phyloP scores from a whole-genome alignment of 1,140 invertebrate genomes.

The Pachyrhynchus sulphureomaculatus region DNA sequence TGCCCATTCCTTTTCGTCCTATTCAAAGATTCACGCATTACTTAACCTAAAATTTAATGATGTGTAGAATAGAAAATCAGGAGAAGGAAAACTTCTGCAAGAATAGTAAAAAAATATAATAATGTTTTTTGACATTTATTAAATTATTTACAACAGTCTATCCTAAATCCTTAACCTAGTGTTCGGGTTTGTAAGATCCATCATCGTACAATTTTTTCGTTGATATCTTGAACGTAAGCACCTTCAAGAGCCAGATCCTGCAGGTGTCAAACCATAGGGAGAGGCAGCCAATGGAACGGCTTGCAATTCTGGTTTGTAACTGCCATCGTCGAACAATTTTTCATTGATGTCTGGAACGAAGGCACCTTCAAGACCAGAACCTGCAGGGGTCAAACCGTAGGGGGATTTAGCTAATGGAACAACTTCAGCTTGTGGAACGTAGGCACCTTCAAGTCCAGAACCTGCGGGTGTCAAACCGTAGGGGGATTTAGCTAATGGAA shows the following conservation, averaged over 20 bases:
- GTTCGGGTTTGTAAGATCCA: slow-evolving; percentile 43
- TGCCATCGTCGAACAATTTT: not conserved
- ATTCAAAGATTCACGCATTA: too few species aligned
- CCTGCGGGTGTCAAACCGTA: too few species aligned
- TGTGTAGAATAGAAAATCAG: too few species aligned
- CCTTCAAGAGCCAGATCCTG: slow-evolving; percentile 41
- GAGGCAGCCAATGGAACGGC: slow-evolving; percentile 33
- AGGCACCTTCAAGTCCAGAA: too few species aligned
- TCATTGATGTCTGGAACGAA: slow-evolving; percentile 29
- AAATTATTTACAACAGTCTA: slow-evolving; percentile 23
- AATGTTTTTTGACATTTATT: not conserved
- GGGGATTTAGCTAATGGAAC: too few species aligned
- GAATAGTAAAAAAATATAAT: too few species aligned
- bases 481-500: too few species aligned
- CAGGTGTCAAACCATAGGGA: slow-evolving; percentile 37
- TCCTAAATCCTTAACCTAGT: slow-evolving; percentile 15
- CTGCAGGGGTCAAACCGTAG: slow-evolving; percentile 38
- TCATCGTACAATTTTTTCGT: slow-evolving; percentile 43
- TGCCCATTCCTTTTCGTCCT: too few species aligned
- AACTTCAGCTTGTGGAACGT: too few species aligned
- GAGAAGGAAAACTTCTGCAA: too few species aligned
- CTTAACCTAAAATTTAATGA: too few species aligned
- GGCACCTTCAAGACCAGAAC: slow-evolving; percentile 41
- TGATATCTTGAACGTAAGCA: slow-evolving; percentile 37
- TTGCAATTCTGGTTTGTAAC: slow-evolving; percentile 20